Evolutionary conservation across 53 echinoderm and acorn worm species (phyloP).

Genomic region (Crossaster papposus): DNA sequence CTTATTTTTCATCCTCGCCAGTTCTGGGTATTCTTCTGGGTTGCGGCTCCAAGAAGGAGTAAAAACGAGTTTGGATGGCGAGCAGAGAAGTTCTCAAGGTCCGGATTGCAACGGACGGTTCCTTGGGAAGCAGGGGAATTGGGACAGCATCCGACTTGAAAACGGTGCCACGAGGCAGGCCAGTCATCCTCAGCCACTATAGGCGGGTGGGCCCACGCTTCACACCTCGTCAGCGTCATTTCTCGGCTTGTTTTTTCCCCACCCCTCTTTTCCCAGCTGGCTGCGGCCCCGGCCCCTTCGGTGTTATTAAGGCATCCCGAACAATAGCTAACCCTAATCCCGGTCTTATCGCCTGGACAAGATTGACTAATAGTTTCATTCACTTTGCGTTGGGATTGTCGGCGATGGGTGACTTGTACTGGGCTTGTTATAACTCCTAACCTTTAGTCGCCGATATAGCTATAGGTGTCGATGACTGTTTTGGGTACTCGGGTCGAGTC

Average conservation of each 20-base stretch:
- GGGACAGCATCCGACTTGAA: not conserved
- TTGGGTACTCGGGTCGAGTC: too few relatives aligned
- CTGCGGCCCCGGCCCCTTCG: not conserved
- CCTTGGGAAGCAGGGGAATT: not conserved
- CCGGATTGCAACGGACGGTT: not conserved
- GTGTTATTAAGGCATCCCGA: conserved; percentile 37
- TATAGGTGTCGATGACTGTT: conserved; percentile 11
- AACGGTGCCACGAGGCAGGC: not conserved
- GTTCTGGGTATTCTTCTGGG: not conserved
- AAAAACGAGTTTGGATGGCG: not conserved
- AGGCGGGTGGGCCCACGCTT: conserved; percentile 23
- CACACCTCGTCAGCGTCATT: conserved; percentile 5
- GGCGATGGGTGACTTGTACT: not conserved
- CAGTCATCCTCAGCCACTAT: not conserved
- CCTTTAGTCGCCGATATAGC: conserved; percentile 16
- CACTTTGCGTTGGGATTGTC: not conserved
- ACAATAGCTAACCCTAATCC: conserved; percentile 27
- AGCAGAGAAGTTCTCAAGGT: not conserved
- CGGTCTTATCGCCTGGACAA: conserved; percentile 21
- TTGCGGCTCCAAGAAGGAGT: not conserved
- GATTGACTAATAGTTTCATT: conserved; percentile 57
- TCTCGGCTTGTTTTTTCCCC: not conserved
- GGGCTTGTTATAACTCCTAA: conserved; percentile 31
- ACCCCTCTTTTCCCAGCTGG: not conserved
- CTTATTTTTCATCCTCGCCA: not conserved